Conservation (phyloP, 2,113 vertebrate genomes). For the Thoracochromis brauschi region DNA sequence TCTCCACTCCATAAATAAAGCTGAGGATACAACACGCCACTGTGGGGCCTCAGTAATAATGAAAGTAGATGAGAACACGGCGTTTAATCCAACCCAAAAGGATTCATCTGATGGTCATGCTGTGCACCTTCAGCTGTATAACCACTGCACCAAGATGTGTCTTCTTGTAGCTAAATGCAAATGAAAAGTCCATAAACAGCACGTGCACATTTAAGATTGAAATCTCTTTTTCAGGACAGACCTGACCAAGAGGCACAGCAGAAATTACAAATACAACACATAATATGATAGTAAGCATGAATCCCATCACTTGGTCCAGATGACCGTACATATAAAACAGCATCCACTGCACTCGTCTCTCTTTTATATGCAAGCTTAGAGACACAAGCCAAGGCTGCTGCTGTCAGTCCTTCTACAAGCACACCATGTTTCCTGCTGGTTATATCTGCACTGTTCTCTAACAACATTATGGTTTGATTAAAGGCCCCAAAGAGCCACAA, state of each 20-base stretch:
- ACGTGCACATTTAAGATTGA: accelerated
- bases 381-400: not conserved
- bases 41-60: not conserved
- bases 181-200: not conserved
- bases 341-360: not conserved
- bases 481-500: not conserved
- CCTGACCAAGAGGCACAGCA: not conserved
- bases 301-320: not conserved
- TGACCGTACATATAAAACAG: not conserved
- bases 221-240: not conserved
- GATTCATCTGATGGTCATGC: not conserved
- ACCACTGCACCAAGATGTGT: accelerated
- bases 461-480: not conserved
- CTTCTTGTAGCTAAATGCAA: not conserved
- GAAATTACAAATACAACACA: not conserved
- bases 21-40: not conserved
- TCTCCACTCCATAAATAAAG: not conserved
- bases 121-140: not conserved
- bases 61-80: accelerated
- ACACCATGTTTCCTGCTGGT: not conserved
- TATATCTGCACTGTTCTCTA: not conserved
- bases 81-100: not conserved
- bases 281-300: accelerated
- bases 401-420: not conserved
- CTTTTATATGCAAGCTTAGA: not conserved